Evolutionary conservation across 64 coral and sea anemone genomes (phyloP).

Genomic region (Orbicella faveolata): DNA sequence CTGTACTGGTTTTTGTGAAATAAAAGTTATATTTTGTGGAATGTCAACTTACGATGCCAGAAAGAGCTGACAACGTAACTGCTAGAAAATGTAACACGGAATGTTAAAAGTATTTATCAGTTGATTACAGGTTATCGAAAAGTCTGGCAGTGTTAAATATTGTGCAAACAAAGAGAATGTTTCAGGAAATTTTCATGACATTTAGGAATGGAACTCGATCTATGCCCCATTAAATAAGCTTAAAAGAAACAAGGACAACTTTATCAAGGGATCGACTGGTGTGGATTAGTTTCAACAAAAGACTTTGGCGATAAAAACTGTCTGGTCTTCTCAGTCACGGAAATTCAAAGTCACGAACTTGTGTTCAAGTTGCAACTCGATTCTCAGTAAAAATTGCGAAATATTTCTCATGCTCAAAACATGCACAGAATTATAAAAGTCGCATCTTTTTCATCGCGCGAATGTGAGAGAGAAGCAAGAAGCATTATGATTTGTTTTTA

Average conservation of each 20-base stretch:
- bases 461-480: no score
- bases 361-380: background rate
- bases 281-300: constrained; percentile 38
- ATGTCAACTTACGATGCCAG: no score
- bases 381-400: background rate
- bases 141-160: background rate
- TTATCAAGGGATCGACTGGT: constrained; percentile 21
- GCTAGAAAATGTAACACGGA: no score
- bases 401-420: background rate
- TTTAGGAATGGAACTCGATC: background rate
- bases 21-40: no score
- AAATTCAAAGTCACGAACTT: constrained; percentile 21
- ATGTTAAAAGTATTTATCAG: no score
- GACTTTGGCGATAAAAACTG: constrained; percentile 4
- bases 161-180: background rate
- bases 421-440: background rate
- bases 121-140: background rate
- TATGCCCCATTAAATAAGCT: constrained; percentile 23
- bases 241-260: constrained; percentile 6
- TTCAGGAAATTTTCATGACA: background rate
- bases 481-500: no score
- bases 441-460: background rate
- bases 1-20: background rate
- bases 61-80: no score
- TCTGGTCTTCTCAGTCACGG: constrained; percentile 11